Base-by-base conservation (phyloP, 2,888 invertebrate genomes). In the Torymus auratus region DNA sequence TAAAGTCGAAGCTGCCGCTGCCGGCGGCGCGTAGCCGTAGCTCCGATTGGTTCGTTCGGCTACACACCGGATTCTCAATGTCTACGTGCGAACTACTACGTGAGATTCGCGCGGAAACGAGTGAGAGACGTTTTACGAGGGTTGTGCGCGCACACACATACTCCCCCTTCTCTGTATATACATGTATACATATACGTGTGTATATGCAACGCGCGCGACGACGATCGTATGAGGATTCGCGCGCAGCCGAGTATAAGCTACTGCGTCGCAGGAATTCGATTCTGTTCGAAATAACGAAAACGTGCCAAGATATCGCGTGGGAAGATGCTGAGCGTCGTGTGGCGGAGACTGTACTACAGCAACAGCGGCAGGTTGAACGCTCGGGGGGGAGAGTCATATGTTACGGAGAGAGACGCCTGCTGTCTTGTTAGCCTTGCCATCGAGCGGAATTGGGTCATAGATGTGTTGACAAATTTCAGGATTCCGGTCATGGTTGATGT, bases 71-170 rank as follows among this genome's bases (percentile, higher is more conserved):
- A 78, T 67, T 56, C 77, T 60, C 70, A 20, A 20, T 74, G 17
- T 74, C 41, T 62, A 13, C 12, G 23, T 62, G 77, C 79, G 78
- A 82, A 82, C 17, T 11, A n/a, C 73, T 81, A 78, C 83, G 75
- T 81, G 23, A 62, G 62, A 20, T 12, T 41, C 13, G 50, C 62
- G 55, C 23, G 58, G 55, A 78, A 82, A 78, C 79, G 78, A 71
- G 72, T 70, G 58, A 78, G 61, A 73, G 81, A 82, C 82, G 78
- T 75, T 82, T 82, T 78, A 82, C 80, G 80, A 82, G 61, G 28
- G 69, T 14, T 28, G 28, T 23, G 20, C 15, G n/a, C 52, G 14
- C 55, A 20, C 55, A 15, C 23, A 23, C 68, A 67, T 15, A 55
- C n/a, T 61, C 15, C 15, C 58, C 2, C 50, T 52, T 58, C 20